Evolutionary conservation across 1,140 invertebrate genomes (phyloP), one percentile per base, ranked within the genome.

Genomic region (Mactra quadrangularis): DNA sequence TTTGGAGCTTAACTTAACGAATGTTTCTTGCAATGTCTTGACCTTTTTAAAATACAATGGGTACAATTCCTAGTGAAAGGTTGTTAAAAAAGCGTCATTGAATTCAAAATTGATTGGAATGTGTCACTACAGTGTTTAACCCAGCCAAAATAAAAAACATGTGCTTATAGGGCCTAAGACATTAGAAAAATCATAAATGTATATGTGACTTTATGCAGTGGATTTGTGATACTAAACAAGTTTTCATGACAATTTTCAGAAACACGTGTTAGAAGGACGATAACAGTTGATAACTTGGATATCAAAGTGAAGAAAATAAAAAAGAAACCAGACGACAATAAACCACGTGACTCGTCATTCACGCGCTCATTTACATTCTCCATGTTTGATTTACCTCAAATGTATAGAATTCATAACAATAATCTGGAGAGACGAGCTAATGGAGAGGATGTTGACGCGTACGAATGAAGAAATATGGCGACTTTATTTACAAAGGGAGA

Each of bases 361-460:
- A 83, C 83, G 27, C 81, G 72, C 31, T 75, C 86, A 38, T 87
- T 87, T 71, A 85, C 86, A 19, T 87, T 83, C 45, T 87, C 86
- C 4, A 64, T 85, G 27, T 87, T 87, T 66, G 81, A 87, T 38
- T 50, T 87, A 13, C 77, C 86, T 2, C 29, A 60, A 13, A 68
- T 53, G 17, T 72, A 87, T 31, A 85, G 35, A 38, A 9, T 76
- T 25, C 64, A 83, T n/a, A 81, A 83, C 22, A 83, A 79, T 41
- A 55, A 59, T n/a, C 45, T 83, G 3, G 66, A 79, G 50, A 66
- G 76, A 41, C 45, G 60, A 50, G 75, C 72, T 6, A 45, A 53
- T 33, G 76, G 50, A 17, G 47, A 38, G 11, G 62, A 79, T 52
- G 45, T 68, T 3, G 64, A 68, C 17, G 33, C 35, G 25, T 35